Evolutionary conservation across 2,797 vertebrate species (phyloP).

Genomic region (Protonibea diacanthus): DNA sequence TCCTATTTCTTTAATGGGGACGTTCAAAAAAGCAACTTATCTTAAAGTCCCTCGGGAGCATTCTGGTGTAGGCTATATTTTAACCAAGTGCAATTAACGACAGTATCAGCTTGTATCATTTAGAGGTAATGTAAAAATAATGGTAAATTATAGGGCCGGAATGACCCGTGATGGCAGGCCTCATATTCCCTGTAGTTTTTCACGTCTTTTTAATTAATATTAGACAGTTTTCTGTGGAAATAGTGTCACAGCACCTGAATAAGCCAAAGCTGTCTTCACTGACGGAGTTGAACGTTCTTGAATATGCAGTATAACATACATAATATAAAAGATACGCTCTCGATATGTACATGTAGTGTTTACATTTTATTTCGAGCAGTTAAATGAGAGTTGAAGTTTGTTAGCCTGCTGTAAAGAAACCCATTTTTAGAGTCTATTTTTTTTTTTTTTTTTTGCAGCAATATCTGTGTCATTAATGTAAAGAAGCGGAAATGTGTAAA

Average conservation of each 20-base stretch:
- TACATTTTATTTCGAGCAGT: not conserved
- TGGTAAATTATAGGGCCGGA: slow-evolving; percentile 99
- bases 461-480: slow-evolving; percentile 35
- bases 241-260: slow-evolving; percentile 87
- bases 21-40: slow-evolving; percentile 92
- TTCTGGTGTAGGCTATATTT: slow-evolving; percentile 90
- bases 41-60: slow-evolving; percentile 90
- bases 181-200: slow-evolving; percentile 94
- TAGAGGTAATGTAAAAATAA: slow-evolving; percentile 99
- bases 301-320: not conserved
- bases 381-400: not conserved
- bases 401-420: not conserved
- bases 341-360: not conserved
- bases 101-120: slow-evolving; percentile 99
- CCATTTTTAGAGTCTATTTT: not conserved
- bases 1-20: slow-evolving; percentile 99
- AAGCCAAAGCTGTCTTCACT: slow-evolving; percentile 81
- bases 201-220: slow-evolving; percentile 94
- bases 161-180: slow-evolving; percentile 96
- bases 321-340: not conserved
- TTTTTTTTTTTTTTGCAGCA: not conserved
- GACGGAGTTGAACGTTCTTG: slow-evolving; percentile 3
- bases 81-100: slow-evolving; percentile 99
- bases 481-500: slow-evolving; percentile 70
- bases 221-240: slow-evolving; percentile 88